Evolutionary conservation across 2,888 invertebrate species (phyloP), one percentile per base, ranked within the genome.

Genomic region (Eledona agricola): DNA sequence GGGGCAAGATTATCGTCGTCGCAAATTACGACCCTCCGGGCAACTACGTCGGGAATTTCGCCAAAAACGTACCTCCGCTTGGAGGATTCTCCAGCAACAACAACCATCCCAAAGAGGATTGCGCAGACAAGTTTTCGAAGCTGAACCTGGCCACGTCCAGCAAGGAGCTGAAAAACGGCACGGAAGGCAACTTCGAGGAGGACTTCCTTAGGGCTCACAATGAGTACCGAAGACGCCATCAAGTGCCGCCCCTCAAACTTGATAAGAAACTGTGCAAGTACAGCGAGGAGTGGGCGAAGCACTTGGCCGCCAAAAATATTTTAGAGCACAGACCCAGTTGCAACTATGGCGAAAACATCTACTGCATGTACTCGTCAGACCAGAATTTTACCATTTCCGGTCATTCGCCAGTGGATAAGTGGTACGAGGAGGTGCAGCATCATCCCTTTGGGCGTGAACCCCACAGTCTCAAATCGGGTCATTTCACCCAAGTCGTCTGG

Each of bases 11-110:
- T 54, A 88, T 87, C 67, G 93, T 96, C 0, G 96, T 96, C 0
- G 92, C 90, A 15, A 90, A 93, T 73, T 96, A 96, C 72, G 83
- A 83, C 69, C 96, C 96, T 0, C 87, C 95, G 0, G 96, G 95
- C 2, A 96, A 96, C 74, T 83, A 88, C 53, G 79, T 86, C 28
- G 89, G 89, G 1, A 82, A 83, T 62, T 92, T 88, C 66, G 77
- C 81, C 7, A 81, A 81, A 15, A 90, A 91, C 73, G 91, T 92
- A 1, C 84, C 83, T 2, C 86, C 88, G 23, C 77, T 83, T 32
- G 77, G 77, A 60, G 72, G 73, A 2, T 70, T 72, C 32, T 37
- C 55, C 4, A 45, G 2, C 80, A 81, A 58, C 46, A 61, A 56
- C 9, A 54, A 73, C 67, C 64, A 73, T 73, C 9, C 76, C 38